Evolutionary conservation across 2,113 vertebrate genomes (phyloP).

Genomic region (Tragelaphus scriptus): DNA sequence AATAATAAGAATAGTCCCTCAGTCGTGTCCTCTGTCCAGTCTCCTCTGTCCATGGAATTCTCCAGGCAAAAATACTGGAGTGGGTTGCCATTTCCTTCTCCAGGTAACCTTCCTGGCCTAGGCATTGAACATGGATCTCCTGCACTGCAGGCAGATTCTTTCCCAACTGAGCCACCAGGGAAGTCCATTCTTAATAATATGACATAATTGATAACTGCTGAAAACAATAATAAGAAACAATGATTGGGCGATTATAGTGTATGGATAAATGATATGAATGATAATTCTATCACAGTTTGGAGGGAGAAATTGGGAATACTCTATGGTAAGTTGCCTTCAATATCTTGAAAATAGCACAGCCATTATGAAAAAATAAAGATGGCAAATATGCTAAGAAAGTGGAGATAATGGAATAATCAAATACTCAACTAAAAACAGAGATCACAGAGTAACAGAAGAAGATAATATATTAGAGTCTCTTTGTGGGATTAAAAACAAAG

Average conservation of each 20-base stretch:
- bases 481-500: not conserved
- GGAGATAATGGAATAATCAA: not conserved
- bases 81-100: not conserved
- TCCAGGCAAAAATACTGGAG: not conserved
- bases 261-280: not conserved
- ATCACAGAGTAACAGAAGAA: not conserved
- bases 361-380: not conserved
- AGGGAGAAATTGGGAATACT: not conserved
- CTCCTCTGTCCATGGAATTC: not conserved
- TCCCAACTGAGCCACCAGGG: not conserved
- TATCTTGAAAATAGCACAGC: not conserved
- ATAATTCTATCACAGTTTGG: not conserved
- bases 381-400: not conserved
- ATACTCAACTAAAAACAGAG: not conserved
- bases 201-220: not conserved
- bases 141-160: not conserved
- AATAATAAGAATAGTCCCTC: not conserved
- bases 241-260: not conserved
- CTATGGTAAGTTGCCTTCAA: accelerated
- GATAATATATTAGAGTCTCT: not conserved
- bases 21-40: not conserved
- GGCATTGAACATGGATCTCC: not conserved
- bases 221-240: not conserved
- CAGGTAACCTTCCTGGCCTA: not conserved
- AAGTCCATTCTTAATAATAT: not conserved